These are phyloP conservation scores for Pseudonaja textilis DNA, from an alignment of 2,113 vertebrate species.

Conservation along the genomic window DNA sequence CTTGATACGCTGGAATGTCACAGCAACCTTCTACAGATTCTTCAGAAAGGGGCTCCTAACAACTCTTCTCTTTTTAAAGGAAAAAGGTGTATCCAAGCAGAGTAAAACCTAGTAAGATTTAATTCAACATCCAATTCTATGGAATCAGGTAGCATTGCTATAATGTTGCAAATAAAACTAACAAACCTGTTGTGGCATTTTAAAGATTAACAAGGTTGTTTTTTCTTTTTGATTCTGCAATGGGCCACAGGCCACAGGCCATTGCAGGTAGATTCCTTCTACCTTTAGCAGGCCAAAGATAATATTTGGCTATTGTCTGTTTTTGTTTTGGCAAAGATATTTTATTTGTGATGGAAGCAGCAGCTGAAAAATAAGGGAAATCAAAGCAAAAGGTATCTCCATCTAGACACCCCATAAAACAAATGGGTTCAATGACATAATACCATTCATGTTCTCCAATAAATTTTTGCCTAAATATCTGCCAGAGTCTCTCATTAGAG, in stretches of 20 bases:
- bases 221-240: background rate
- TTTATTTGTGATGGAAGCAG: background rate
- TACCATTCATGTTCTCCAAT: background rate
- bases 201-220: background rate
- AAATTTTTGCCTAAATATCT: background rate
- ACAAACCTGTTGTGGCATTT: background rate
- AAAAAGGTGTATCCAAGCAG: background rate
- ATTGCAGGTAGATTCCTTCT: background rate
- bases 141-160: background rate
- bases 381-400: background rate
- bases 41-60: background rate
- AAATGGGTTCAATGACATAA: background rate
- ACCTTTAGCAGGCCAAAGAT: background rate
- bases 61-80: background rate
- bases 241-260: background rate
- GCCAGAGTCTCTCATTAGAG: background rate
- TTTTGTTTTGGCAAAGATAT: background rate
- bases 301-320: background rate
- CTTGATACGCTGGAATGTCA: background rate
- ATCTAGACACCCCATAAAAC: background rate
- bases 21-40: background rate
- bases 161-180: background rate
- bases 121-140: background rate
- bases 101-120: background rate
- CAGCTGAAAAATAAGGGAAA: background rate